Evolutionary conservation across 1,140 invertebrate genomes (phyloP).

Genomic region (Amphibalanus amphitrite): DNA sequence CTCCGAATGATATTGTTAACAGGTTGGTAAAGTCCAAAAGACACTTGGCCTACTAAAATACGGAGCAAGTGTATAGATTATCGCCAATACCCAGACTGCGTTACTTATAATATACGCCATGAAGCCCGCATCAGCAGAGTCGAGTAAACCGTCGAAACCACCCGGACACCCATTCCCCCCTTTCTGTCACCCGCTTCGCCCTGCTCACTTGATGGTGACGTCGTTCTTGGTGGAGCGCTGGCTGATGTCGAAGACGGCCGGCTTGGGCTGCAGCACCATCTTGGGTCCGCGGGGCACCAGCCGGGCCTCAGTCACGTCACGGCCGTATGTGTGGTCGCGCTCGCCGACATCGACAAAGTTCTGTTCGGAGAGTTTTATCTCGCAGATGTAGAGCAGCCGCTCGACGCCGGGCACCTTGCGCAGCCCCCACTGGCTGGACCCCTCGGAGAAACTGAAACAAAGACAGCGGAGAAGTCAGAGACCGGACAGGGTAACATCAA

Average conservation of each 20-base stretch:
- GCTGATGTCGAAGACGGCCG: slow-evolving; percentile 65
- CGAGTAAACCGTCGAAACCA: no score
- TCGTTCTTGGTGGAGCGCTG: slow-evolving; percentile 48
- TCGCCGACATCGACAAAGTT: slow-evolving; percentile 40
- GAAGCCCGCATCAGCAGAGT: no score
- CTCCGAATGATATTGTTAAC: no score
- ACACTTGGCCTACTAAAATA: no score
- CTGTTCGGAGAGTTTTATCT: slow-evolving; percentile 48
- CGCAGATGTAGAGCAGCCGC: slow-evolving; percentile 67
- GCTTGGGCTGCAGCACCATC: slow-evolving; percentile 65
- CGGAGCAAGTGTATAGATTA: no score
- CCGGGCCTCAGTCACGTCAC: slow-evolving; percentile 49
- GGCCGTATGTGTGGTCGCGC: slow-evolving; percentile 64
- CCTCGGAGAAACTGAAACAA: slow-evolving; percentile 20
- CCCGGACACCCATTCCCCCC: no score
- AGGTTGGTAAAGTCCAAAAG: no score
- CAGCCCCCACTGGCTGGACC: slow-evolving; percentile 56
- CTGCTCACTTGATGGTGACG: slow-evolving; percentile 43
- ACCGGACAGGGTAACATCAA: no score
- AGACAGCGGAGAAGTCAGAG: background rate
- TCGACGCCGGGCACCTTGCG: slow-evolving; percentile 57
- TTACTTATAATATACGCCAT: no score
- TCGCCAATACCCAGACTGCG: no score
- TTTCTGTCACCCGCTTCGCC: no score
- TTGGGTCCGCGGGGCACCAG: slow-evolving; percentile 68